Conservation (phyloP, 92 coral and sea anemone species). For the Zoanthus solanderi region DNA sequence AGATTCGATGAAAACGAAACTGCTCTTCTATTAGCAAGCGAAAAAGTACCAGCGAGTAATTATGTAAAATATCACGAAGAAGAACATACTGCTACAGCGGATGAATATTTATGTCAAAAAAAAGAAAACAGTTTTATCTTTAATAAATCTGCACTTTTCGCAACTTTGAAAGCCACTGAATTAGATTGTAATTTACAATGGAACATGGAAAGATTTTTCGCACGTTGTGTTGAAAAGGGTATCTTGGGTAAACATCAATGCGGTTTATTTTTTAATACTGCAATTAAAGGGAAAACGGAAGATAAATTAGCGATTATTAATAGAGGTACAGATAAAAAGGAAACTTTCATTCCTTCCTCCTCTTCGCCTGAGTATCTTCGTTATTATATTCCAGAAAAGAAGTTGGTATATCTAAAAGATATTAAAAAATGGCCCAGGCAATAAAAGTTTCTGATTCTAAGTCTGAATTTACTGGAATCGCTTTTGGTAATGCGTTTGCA, state of each 20-base stretch:
- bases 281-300: slow-evolving; percentile 9
- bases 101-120: not conserved
- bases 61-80: not conserved
- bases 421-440: not conserved
- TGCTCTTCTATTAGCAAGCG: not conserved
- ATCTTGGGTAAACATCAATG: not conserved
- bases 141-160: slow-evolving; percentile 1
- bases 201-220: slow-evolving; percentile 9
- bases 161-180: not conserved
- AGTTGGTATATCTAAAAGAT: not conserved
- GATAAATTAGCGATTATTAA: slow-evolving; percentile 10
- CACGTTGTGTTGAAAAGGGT: slow-evolving; percentile 11
- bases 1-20: not conserved
- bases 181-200: slow-evolving; percentile 18
- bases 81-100: not conserved
- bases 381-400: not conserved
- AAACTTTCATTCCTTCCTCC: not conserved
- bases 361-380: not conserved
- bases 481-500: slow-evolving; percentile 5
- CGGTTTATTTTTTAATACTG: slow-evolving; percentile 18
- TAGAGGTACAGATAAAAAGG: not conserved
- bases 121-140: not conserved
- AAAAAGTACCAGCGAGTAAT: not conserved
- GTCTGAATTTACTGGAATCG: slow-evolving; percentile 26
- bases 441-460: slow-evolving; percentile 11